Base-by-base conservation (phyloP, 2,797 vertebrate genomes). In the Anniella stebbinsi region DNA sequence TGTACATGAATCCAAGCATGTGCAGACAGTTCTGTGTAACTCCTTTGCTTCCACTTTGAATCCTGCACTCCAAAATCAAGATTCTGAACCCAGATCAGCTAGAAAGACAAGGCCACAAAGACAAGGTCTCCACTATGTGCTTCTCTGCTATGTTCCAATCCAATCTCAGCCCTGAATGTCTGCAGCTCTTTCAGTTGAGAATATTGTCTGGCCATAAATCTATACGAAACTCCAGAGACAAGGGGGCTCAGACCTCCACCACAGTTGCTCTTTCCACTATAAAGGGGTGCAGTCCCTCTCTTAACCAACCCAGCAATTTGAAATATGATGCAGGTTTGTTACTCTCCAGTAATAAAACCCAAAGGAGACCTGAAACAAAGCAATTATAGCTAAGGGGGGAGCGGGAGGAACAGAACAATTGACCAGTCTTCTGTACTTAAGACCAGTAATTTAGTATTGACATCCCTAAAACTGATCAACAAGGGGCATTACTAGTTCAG, bases 391-490 rank as follows among this genome's bases (percentile, higher is more conserved):
- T n/a, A n/a, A 13, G 33, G 36, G 36, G 2, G 41, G 51, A 45
- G 45, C 1, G 1, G 54, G 54, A 12, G 2, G 54, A 77, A 73
- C 36, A 73, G 36, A 21, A 38, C 4, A 45, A 36, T 8, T 60
- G 25, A 76, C 15, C 30, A 17, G 25, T 76, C 30, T 77, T 41
- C 18, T 70, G 41, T 76, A 80, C 28, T 70, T 81, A 48, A 54
- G n/a, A 12, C 33, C 33, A 85, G 18, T 73, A 36, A 48, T 72
- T 41, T 36, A 70, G 45, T 51, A 72, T 21, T 72, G 67, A 54
- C 33, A 78, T 78, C 48, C 33, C 60, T 48, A 87, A 87, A 66
- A 67, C 63, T 87, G 21, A 78, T 87, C 41, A 67, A 60, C 45
- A 83, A n/a, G 70, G 28, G n/a, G 8, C 63, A 51, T 81, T 60